Base-by-base conservation (phyloP, 2,113 vertebrate genomes). In the Myiagra hebetior region DNA sequence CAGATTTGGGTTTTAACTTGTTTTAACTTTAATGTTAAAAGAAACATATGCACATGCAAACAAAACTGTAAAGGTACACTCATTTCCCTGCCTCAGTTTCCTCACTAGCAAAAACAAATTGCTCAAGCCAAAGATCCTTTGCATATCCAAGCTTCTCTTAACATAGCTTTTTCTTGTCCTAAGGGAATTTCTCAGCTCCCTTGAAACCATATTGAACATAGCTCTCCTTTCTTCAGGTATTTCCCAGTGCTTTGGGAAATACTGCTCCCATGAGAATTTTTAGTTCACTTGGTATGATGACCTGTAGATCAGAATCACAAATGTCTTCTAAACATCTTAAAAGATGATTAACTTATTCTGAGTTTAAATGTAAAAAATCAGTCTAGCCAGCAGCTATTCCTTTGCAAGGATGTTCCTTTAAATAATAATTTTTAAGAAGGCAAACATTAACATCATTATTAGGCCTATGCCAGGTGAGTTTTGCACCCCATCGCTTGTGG, bases 41-140 rank as follows among this genome's bases (percentile, higher is more conserved):
- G 9, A 53, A 28, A 65, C 17, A 81, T 4, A 14, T 4, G 5
- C 22, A 35, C 5, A 6, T 6, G 24, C 11, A 80, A 64, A 73
- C 11, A 44, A 33, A 72, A 20, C 4, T 6, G 3, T 15, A 56
- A 72, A 72, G 18, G 24, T 1, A 0, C 7, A 11, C 5, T 60
- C 8, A 6, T 28, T 59, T 74, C 41, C 24, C 37, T n/a, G 9
- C 37, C 81, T 91, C 87, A n/a, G 47, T 60, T 89, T 85, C 53
- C 55, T 84, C 21, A 67, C 22, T 8, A 78, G 26, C 13, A 27
- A 68, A 15, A 76, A 2, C 5, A 46, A 89, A 59, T 7, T 18
- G 22, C 39, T 91, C 47, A 65, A 73, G 26, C 7, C n/a, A 74
- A 69, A 91, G 35, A 16, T 69, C 28, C 50, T 83, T 63, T 88